These are phyloP conservation scores for Myzus persicae DNA, from an alignment of 1,140 invertebrate species.

Conservation along the genomic window DNA sequence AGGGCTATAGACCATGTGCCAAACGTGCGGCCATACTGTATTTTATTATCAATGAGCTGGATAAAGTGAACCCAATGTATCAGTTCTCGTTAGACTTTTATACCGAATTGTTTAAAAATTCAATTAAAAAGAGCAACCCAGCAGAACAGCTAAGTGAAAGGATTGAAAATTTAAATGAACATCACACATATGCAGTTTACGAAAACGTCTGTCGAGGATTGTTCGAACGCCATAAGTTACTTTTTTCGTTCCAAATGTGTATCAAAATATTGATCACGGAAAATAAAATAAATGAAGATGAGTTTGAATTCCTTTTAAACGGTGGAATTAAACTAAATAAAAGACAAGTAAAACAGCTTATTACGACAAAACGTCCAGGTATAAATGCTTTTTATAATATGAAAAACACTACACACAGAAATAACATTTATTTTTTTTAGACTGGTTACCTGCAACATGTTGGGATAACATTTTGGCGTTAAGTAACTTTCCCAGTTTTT, in stretches of 20 bases:
- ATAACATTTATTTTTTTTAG: slow-evolving; percentile 24
- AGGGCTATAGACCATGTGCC: slow-evolving; percentile 72
- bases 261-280: neutral
- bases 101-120: slow-evolving; percentile 80
- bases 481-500: neutral
- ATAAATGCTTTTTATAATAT: neutral
- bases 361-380: neutral
- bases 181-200: slow-evolving; percentile 89
- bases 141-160: slow-evolving; percentile 72
- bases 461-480: slow-evolving; percentile 14
- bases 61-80: slow-evolving; percentile 94
- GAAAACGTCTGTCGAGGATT: slow-evolving; percentile 89
- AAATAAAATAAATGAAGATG: slow-evolving; percentile 9
- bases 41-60: slow-evolving; percentile 90
- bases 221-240: slow-evolving; percentile 93
- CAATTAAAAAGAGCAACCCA: slow-evolving; percentile 76
- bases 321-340: neutral
- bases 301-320: neutral
- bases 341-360: neutral
- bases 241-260: slow-evolving; percentile 77
- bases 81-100: slow-evolving; percentile 92
- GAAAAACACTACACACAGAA: neutral
- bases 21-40: slow-evolving; percentile 89
- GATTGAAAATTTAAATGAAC: slow-evolving; percentile 76
- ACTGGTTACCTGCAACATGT: slow-evolving; percentile 23